These are phyloP conservation scores for Eufriesea mexicana DNA, from an alignment of 1,140 invertebrate genomes.

Conservation along the genomic window DNA sequence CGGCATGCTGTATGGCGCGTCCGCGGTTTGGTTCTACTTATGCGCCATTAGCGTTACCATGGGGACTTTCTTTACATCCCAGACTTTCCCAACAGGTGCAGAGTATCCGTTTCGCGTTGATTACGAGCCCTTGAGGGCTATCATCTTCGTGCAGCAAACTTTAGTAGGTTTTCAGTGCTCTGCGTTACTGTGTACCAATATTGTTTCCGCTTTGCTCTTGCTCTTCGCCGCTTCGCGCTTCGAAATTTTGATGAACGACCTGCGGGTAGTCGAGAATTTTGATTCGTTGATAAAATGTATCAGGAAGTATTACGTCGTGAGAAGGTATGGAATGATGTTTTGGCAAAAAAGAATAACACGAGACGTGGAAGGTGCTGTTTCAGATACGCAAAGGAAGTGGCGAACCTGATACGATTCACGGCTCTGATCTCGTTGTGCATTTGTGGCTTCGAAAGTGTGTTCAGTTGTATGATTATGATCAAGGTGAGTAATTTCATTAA, in stretches of 20 bases:
- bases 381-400: conserved; percentile 23
- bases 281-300: neutral
- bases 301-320: neutral
- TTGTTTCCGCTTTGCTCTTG: conserved; percentile 53
- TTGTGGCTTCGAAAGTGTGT: neutral
- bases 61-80: conserved; percentile 13
- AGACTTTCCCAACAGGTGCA: conserved; percentile 58
- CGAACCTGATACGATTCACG: neutral
- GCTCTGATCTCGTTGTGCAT: neutral
- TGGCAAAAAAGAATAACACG: too few species aligned
- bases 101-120: conserved; percentile 65
- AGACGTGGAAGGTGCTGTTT: neutral
- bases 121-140: conserved; percentile 31
- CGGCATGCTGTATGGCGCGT: conserved; percentile 42
- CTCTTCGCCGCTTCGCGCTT: conserved; percentile 60
- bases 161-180: conserved; percentile 52
- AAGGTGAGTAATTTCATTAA: neutral
- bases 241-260: conserved; percentile 45
- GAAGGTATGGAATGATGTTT: neutral
- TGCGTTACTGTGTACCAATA: conserved; percentile 49
- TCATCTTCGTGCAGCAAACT: conserved; percentile 60
- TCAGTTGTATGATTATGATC: conserved; percentile 1
- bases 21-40: conserved; percentile 47
- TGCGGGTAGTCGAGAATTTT: neutral
- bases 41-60: neutral